phyloP scores from a whole-genome alignment of 2,113 vertebrate species.

The Condylura cristata region DNA sequence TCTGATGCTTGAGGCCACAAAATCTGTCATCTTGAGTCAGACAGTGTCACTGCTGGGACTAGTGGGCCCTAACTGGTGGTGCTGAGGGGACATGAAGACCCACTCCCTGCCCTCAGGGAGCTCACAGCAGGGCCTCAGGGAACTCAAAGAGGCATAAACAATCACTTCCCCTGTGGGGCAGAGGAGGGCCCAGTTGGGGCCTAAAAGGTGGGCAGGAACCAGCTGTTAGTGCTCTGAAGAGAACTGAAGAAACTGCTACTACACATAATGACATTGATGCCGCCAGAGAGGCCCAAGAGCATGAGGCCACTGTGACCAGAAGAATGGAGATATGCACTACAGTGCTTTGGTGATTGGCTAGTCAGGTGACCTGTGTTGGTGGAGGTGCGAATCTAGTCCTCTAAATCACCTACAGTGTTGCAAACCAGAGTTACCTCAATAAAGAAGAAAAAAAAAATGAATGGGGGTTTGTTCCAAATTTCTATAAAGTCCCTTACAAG shows the following conservation, averaged over 20 bases:
- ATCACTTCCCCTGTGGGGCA: neutral
- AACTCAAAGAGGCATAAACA: neutral
- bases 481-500: neutral
- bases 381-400: too few relatives aligned
- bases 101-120: neutral
- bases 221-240: neutral
- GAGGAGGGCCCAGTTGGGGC: rapidly evolving
- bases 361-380: too few relatives aligned
- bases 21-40: neutral
- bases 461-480: neutral
- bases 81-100: too few relatives aligned
- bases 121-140: neutral
- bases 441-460: neutral
- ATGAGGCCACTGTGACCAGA: neutral
- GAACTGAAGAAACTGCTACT: neutral
- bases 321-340: neutral
- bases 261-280: neutral
- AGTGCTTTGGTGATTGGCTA: too few relatives aligned
- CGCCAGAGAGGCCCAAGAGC: neutral
- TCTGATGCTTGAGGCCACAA: neutral
- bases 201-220: neutral
- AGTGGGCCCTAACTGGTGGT: too few relatives aligned
- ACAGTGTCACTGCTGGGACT: neutral
- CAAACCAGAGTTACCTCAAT: too few relatives aligned
- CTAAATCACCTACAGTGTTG: too few relatives aligned